phyloP scores from a whole-genome alignment of 2,888 invertebrate species.

The Andrena hattorfiana region DNA sequence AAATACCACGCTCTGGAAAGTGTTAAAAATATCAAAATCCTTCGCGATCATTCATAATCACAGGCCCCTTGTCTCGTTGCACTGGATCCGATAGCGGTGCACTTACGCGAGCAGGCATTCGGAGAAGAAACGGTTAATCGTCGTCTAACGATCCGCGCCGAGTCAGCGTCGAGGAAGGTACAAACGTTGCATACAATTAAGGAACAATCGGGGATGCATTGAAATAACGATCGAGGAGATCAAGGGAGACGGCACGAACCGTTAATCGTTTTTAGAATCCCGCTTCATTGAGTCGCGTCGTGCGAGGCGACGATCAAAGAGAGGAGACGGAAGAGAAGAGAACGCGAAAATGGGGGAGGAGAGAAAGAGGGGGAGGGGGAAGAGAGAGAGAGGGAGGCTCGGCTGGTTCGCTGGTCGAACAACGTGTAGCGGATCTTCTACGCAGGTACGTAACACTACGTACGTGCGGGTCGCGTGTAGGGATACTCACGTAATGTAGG shows the following conservation, averaged over 20 bases:
- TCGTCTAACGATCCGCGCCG: conserved; percentile 26
- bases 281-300: conserved; percentile 43
- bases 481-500: conserved; percentile 83
- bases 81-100: neutral
- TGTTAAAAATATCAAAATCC: neutral
- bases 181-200: conserved; percentile 42
- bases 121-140: conserved; percentile 32
- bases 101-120: neutral
- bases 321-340: conserved; percentile 1
- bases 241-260: conserved; percentile 29
- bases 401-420: conserved; percentile 48
- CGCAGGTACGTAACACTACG: conserved; percentile 63
- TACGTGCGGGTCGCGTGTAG: conserved; percentile 72
- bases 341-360: neutral
- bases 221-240: conserved; percentile 35
- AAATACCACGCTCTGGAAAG: neutral
- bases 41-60: neutral
- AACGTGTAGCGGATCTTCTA: conserved; percentile 71
- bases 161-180: conserved; percentile 12
- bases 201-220: conserved; percentile 28
- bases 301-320: conserved; percentile 22
- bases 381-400: conserved; percentile 27
- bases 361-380: neutral
- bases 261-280: conserved; percentile 56
- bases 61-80: neutral